Base-by-base conservation (phyloP, 2,888 invertebrate genomes). In the Anticlea derivata region DNA sequence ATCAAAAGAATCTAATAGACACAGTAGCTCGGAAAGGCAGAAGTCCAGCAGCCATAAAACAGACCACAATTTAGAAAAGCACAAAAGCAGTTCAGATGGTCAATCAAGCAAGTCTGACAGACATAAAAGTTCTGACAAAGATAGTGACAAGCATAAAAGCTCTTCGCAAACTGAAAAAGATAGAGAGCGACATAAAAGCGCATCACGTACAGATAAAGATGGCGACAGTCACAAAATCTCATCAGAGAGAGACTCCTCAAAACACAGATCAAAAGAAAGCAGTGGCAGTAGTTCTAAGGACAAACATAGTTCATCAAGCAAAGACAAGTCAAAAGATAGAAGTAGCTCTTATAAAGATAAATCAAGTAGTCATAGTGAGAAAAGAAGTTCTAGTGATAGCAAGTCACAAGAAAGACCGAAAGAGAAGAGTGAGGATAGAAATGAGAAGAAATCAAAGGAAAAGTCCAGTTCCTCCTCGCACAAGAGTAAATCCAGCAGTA, bases 261-360 rank as follows among this genome's bases (percentile, higher is more conserved):
- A 67, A 67, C 72, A 79, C 29, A 83, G 72, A 65, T 70, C 78
- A 57, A 72, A 73, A 61, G 83, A 78, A 65, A 79, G 80, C 56
- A 73, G 68, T 69, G n/a, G 75, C 50, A 69, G 68, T 69, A 76
- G 75, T 73, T 80, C 76, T 72, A 83, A 80, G 61, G 84, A 86
- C 51, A 87, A 79, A 66, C 74, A 80, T 58, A 81, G 75, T 72
- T 81, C 80, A 60, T 82, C 82, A 23, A 79, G 73, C 62, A 85
- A 80, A 56, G 87, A 87, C 20, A 86, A 79, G 61, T 71, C 76
- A 55, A 85, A 79, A 67, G 84, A 85, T 35, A 79, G 61, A 38
- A 78, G 74, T 70, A 80, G 73, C 71, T 81, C 83, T 60, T 80
- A 81, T 47, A 88, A 83, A 70, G 86, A 86, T 34, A 87, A 80